These are phyloP conservation scores for Lamellibrachia columna DNA, from an alignment of 2,888 invertebrate species.

Conservation along the genomic window DNA sequence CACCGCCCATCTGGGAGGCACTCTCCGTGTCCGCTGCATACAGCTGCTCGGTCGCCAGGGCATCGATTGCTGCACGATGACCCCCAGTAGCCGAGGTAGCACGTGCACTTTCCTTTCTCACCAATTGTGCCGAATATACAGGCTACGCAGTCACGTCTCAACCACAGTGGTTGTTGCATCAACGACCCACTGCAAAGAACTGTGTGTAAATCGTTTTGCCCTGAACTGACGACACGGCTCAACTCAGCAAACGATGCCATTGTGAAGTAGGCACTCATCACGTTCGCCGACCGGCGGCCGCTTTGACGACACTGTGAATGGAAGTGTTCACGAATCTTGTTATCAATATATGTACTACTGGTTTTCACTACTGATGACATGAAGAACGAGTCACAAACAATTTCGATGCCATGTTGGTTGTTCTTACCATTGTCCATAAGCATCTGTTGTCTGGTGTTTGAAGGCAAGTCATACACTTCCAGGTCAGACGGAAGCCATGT, in stretches of 20 bases:
- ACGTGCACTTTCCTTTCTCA: conserved; percentile 36
- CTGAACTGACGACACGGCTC: background rate
- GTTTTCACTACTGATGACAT: background rate
- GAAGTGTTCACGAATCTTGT: background rate
- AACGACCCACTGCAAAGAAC: background rate
- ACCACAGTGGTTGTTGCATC: background rate
- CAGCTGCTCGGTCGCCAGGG: conserved; percentile 39
- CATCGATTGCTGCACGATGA: conserved; percentile 40
- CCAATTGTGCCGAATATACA: conserved; percentile 28
- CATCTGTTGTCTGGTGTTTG: background rate
- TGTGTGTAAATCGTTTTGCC: background rate
- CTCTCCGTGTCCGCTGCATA: conserved; percentile 42
- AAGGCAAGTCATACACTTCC: conserved; percentile 1
- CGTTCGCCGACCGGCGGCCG: background rate
- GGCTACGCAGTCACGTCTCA: background rate
- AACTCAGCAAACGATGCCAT: conserved; percentile 5
- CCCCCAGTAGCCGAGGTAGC: conserved; percentile 46
- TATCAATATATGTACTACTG: background rate
- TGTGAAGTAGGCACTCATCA: background rate
- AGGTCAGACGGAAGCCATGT: conserved; percentile 45
- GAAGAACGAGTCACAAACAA: background rate
- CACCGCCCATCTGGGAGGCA: conserved; percentile 47
- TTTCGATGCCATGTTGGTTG: background rate
- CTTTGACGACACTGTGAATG: background rate
- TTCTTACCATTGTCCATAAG: no score